These are phyloP conservation scores for Incurvaria masculella DNA, from an alignment of 2,888 invertebrate species.

Conservation along the genomic window DNA sequence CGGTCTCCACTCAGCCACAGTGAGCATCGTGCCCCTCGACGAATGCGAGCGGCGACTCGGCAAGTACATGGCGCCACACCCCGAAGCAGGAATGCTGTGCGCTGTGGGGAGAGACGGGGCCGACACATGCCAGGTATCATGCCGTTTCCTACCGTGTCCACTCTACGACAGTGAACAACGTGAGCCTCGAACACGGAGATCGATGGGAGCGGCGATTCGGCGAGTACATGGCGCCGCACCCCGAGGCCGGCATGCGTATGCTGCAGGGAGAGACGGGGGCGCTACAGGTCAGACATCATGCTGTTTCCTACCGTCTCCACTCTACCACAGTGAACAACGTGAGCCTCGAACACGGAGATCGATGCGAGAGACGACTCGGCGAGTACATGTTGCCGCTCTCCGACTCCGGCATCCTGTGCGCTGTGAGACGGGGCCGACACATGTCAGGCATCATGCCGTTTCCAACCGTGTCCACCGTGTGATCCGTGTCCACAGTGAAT, in stretches of 20 bases:
- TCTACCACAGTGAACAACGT: conserved; percentile 31
- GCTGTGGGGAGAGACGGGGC: conserved; percentile 33
- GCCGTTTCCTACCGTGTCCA: conserved; percentile 29
- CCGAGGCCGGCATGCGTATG: conserved; percentile 40
- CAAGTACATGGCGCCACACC: conserved; percentile 28
- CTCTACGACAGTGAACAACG: conserved; percentile 28
- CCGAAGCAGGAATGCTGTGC: conserved; percentile 40
- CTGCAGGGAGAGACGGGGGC: conserved; percentile 30
- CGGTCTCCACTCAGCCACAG: conserved; percentile 26
- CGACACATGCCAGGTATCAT: conserved; percentile 46
- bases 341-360: conserved; percentile 36
- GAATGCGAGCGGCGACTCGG: conserved; percentile 32
- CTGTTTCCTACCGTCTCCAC: conserved; percentile 28
- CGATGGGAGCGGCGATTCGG: conserved; percentile 32
- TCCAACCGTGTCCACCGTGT: no score
- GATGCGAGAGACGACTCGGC: conserved; percentile 32
- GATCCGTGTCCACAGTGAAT: no score
- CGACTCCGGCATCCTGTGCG: conserved; percentile 42
- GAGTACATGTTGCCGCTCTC: conserved; percentile 29
- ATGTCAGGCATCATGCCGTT: no score
- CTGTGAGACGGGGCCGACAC: conserved; percentile 37
- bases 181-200: conserved; percentile 39
- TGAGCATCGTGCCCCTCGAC: conserved; percentile 35
- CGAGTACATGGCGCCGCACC: conserved; percentile 28
- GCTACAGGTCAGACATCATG: conserved; percentile 48